A percentile compares a stretch with the other conserved stretches of the same genome.
Evolutionary conservation across 2,113 vertebrate genomes (phyloP).

Genomic region (Falco punctatus): DNA sequence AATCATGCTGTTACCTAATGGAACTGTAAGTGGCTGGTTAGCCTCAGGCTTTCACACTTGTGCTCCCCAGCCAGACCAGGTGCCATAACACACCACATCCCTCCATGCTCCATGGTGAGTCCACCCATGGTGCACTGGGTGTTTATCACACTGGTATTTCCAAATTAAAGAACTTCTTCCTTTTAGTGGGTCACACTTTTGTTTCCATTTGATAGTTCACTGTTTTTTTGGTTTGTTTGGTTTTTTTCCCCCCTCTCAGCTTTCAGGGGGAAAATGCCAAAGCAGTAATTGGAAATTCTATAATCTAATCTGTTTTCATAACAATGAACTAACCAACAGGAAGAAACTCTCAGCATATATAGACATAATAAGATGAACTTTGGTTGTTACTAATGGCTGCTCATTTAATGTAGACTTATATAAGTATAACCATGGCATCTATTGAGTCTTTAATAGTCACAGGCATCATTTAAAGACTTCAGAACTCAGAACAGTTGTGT

Average conservation of each 20-base stretch:
- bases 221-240: background rate
- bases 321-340: background rate
- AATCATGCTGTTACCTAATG: background rate
- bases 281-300: background rate
- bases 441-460: background rate
- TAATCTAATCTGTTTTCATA: background rate
- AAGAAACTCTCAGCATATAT: background rate
- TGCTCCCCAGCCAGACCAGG: background rate
- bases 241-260: background rate
- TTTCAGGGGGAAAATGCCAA: background rate
- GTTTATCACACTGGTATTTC: background rate
- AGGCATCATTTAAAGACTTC: background rate
- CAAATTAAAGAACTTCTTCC: background rate
- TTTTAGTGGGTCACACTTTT: background rate
- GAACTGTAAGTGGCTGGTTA: background rate
- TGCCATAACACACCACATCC: background rate
- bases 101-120: background rate
- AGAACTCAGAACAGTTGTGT: background rate
- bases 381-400: background rate
- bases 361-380: background rate
- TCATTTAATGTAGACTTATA: background rate
- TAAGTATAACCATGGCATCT: background rate
- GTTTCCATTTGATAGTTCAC: background rate
- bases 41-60: background rate
- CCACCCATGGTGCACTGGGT: background rate